Percentiles rank a stretch among this genome's conserved stretches.
Conservation (phyloP, 2,797 vertebrate species). For the Myotis findleyi region DNA sequence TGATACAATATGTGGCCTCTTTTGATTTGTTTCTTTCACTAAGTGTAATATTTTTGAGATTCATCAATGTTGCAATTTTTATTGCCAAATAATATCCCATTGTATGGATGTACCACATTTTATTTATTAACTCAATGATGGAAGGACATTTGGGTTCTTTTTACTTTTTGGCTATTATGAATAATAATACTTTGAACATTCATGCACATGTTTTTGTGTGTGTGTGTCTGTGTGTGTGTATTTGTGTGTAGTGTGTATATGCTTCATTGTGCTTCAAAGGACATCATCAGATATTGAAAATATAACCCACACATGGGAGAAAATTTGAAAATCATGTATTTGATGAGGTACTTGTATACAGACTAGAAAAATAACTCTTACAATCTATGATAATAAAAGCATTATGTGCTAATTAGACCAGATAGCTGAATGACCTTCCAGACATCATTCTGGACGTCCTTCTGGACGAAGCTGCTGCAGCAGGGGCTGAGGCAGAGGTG, state of each 20-base stretch:
- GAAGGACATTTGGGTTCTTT: background rate
- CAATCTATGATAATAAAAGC: background rate
- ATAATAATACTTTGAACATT: background rate
- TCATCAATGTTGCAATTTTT: background rate
- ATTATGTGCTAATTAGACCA: too few relatives aligned
- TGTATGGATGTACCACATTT: background rate
- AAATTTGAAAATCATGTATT: background rate
- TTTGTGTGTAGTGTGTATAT: background rate
- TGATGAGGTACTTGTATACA: background rate
- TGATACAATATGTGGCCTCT: background rate
- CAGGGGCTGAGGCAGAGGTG: too few relatives aligned
- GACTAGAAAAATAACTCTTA: background rate
- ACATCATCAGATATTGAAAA: background rate
- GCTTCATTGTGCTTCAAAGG: background rate
- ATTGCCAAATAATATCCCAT: background rate
- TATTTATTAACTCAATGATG: background rate
- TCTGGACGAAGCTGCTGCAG: too few relatives aligned
- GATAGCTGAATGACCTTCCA: too few relatives aligned
- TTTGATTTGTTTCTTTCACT: background rate
- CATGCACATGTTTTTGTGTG: background rate
- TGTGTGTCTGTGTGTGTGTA: background rate
- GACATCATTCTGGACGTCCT: too few relatives aligned
- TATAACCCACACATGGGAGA: background rate
- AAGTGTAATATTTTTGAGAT: background rate
- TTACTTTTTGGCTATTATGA: background rate